Evolutionary conservation across 2,113 vertebrate species (phyloP).

Genomic region (Piaya cayana): DNA sequence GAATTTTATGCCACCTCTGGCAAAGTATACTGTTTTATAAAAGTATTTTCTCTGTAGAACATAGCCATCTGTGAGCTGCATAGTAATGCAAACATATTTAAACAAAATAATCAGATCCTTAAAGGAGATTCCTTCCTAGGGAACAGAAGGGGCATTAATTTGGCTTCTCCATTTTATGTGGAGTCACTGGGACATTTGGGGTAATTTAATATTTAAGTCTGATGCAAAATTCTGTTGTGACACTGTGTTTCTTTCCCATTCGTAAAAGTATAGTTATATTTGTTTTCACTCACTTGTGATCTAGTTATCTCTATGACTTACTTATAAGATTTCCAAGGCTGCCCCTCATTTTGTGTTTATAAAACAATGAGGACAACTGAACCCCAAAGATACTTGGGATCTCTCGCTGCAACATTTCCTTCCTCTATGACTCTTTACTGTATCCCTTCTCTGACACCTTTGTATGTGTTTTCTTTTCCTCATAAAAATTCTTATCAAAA

Average conservation of each 20-base stretch:
- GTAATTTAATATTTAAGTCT: not conserved
- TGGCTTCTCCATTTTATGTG: not conserved
- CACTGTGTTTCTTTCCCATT: not conserved
- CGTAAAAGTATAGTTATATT: not conserved
- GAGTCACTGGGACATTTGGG: not conserved
- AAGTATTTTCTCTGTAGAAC: not conserved
- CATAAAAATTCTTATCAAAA: not conserved
- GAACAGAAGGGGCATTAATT: not conserved
- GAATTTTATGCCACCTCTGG: not conserved
- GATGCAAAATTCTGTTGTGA: not conserved
- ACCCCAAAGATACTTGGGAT: not conserved
- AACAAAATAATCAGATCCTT: not conserved
- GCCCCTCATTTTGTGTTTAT: not conserved
- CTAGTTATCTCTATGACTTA: not conserved
- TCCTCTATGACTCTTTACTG: not conserved
- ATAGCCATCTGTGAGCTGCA: not conserved
- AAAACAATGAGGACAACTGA: not conserved
- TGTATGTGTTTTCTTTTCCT: not conserved
- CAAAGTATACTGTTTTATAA: not conserved
- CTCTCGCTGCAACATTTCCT: not conserved
- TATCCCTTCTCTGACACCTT: not conserved
- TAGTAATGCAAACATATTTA: not conserved
- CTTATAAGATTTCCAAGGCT: not conserved
- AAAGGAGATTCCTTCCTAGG: not conserved
- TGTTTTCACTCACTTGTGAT: not conserved